These are phyloP conservation scores for Schizotus pectinicornis DNA, from an alignment of 2,888 invertebrate species.

Conservation along the genomic window DNA sequence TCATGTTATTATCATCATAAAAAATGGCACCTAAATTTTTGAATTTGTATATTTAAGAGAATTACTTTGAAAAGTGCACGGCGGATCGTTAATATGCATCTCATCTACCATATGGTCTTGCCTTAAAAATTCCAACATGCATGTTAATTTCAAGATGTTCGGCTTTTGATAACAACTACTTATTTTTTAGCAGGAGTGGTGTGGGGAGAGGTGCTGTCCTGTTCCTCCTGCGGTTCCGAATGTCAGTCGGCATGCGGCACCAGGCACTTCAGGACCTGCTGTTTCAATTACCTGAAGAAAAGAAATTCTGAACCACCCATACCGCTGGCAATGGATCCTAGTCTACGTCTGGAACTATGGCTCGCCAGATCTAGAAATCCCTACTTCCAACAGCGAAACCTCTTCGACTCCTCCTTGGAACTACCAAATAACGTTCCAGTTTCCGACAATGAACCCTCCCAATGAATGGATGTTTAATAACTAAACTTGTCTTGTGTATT, in stretches of 20 bases:
- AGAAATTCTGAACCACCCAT: slow-evolving; percentile 51
- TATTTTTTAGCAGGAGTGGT: slow-evolving; percentile 55
- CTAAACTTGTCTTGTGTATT: slow-evolving; percentile 1
- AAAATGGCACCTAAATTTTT: too few relatives aligned
- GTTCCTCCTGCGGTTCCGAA: slow-evolving; percentile 73
- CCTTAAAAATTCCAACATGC: too few relatives aligned
- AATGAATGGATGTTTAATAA: slow-evolving; percentile 6
- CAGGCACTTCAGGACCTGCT: slow-evolving; percentile 72
- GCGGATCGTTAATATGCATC: too few relatives aligned
- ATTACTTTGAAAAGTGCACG: too few relatives aligned
- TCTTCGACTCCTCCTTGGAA: slow-evolving; percentile 28
- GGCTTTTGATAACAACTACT: slow-evolving; percentile 2
- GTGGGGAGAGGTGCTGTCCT: slow-evolving; percentile 66
- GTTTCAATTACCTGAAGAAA: slow-evolving; percentile 74
- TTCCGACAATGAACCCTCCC: slow-evolving; percentile 4
- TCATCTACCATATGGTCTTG: too few relatives aligned
- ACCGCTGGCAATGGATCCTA: slow-evolving; percentile 50
- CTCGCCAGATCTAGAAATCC: slow-evolving; percentile 51
- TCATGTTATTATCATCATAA: too few relatives aligned
- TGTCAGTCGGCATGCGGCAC: slow-evolving; percentile 73
- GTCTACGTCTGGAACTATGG: slow-evolving; percentile 54
- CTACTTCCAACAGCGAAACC: slow-evolving; percentile 39
- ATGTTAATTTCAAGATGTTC: too few relatives aligned
- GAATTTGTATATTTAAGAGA: too few relatives aligned
- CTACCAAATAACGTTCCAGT: slow-evolving; percentile 10